Evolutionary conservation across 2,797 vertebrate species (phyloP), one percentile per base, ranked within the genome.

Genomic region (Periophthalmus magnuspinnatus): DNA sequence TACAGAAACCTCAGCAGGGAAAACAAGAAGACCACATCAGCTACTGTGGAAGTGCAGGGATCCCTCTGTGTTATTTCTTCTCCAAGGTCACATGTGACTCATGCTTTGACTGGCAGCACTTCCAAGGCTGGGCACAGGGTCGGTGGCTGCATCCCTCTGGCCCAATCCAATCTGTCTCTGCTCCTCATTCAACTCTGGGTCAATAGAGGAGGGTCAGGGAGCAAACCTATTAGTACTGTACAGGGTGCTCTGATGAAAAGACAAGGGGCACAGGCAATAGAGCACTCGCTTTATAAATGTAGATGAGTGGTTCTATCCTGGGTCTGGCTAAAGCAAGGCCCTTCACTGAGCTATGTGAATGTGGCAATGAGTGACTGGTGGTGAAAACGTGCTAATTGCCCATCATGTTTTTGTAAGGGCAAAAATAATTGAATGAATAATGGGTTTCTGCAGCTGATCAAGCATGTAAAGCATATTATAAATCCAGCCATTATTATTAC

Each of bases 71-170:
- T 89, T 90, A 85, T 90, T 90, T 81, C 79, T 88, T 84, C 82
- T 81, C 78, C 87, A 88, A 86, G 86, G 88, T 90, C 86, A 83
- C 75, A 81, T 88, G 75, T 91, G 91, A 91, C 83, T 90, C 88
- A 86, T 88, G 92, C 86, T 92, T 91, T 83, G 72, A 85, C 84
- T 90, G 89, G 91, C 89, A 80, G 61, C 24, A 72, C 76, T 82
- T 88, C 78, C 73, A 87, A 81, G 52, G 34, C 41, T 38, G 75
- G 78, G 77, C 67, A 82, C 63, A 72, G 68, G 74, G 62, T 86
- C 75, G 50, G 72, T 70, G 50, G 74, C 79, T 78, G 34, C 48
- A 88, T 67, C 61, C 71, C 80, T 83, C 69, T 60, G 79, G 70
- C 68, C 72, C 74, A 68, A 72, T 80, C 74, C 57, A 63, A 61